Percentiles rank a stretch among this genome's conserved stretches.
Conservation (phyloP, 2,888 invertebrate genomes). For the Agonopterix alstromeriana region DNA sequence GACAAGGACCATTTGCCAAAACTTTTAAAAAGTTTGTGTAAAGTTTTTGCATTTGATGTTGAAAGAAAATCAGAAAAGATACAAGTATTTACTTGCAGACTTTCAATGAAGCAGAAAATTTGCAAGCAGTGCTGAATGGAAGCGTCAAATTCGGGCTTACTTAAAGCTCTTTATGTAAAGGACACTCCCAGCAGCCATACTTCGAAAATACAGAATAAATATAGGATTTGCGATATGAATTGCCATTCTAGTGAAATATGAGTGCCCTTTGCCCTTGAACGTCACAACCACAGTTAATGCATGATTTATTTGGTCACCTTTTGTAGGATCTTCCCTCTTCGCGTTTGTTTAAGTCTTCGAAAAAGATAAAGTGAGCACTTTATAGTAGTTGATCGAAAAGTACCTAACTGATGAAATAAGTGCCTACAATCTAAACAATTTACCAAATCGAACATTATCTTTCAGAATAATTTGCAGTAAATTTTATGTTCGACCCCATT, state of each 20-base stretch:
- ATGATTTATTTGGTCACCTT: slow-evolving; percentile 2
- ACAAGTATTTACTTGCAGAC: slow-evolving; percentile 18
- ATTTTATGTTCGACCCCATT: too few relatives aligned
- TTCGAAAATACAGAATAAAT: neutral
- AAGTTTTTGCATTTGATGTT: slow-evolving; percentile 13
- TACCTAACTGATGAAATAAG: too few relatives aligned
- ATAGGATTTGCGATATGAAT: too few relatives aligned
- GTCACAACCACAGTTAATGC: slow-evolving; percentile 6
- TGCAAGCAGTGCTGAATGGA: slow-evolving; percentile 21
- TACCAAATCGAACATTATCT: too few relatives aligned
- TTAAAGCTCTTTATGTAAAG: slow-evolving; percentile 15
- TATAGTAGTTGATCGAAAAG: too few relatives aligned
- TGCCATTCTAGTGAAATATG: slow-evolving; percentile 1
- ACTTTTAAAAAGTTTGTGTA: slow-evolving; percentile 10
- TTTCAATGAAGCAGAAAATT: slow-evolving; percentile 27
- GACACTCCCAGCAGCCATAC: neutral
- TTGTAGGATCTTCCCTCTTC: neutral
- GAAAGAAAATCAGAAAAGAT: slow-evolving; percentile 17
- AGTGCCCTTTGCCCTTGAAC: slow-evolving; percentile 8
- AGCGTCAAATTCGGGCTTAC: slow-evolving; percentile 24
- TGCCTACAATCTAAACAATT: too few relatives aligned
- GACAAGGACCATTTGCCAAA: slow-evolving; percentile 15
- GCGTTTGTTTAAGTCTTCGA: neutral
- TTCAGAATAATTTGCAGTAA: too few relatives aligned
- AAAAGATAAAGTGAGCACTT: neutral